These are phyloP conservation scores for Oryzias celebensis DNA, from an alignment of 2,113 vertebrate genomes.

Conservation along the genomic window DNA sequence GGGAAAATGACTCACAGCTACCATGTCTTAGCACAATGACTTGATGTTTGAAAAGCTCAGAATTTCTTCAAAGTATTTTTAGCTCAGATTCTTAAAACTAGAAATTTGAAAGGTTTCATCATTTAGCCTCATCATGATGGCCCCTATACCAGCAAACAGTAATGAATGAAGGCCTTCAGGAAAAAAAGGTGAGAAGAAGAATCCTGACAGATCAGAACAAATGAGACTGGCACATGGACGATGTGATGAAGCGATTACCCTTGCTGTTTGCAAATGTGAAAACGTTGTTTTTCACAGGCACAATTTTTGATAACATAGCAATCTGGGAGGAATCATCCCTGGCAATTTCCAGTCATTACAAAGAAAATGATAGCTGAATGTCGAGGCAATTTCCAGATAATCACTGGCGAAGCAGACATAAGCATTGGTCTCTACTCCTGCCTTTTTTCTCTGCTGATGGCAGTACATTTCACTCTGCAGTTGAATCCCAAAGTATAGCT, in stretches of 20 bases:
- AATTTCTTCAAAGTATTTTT: no score
- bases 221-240: conserved; percentile 1
- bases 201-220: background rate
- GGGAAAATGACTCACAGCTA: no score
- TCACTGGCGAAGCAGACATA: conserved; percentile 52
- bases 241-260: conserved; percentile 37
- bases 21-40: no score
- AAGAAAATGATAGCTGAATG: conserved; percentile 64
- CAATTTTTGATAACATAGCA: conserved; percentile 62
- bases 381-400: conserved; percentile 68
- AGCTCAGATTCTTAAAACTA: no score
- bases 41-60: no score
- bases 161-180: conserved; percentile 18
- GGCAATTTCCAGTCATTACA: conserved; percentile 66
- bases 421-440: conserved; percentile 39
- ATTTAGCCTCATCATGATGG: no score
- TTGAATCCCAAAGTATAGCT: conserved; percentile 57
- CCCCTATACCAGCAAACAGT: conserved; percentile 61
- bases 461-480: conserved; percentile 50
- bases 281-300: conserved; percentile 31
- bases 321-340: conserved; percentile 52
- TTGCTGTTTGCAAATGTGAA: conserved; percentile 56
- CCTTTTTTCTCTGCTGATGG: conserved; percentile 52
- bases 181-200: background rate
- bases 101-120: no score